Conservation (phyloP, 2,888 invertebrate species). For the Cremastinae sp. region DNA sequence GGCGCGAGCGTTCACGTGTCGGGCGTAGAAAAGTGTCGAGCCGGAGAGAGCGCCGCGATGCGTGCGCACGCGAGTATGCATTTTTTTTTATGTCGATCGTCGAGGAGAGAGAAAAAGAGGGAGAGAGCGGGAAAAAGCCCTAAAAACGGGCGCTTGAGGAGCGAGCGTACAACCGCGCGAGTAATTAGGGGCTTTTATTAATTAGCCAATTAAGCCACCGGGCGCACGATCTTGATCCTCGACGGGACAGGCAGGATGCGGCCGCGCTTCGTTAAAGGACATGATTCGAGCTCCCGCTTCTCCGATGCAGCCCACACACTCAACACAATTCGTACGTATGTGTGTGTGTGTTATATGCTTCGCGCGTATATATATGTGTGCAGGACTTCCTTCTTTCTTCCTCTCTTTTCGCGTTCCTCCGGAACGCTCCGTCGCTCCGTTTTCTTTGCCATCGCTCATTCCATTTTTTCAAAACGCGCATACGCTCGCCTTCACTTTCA, state of each 20-base stretch:
- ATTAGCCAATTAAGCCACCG: constrained; percentile 75
- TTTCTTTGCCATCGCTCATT: too few relatives aligned
- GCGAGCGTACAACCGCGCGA: constrained; percentile 58
- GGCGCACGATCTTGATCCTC: constrained; percentile 73
- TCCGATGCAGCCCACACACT: constrained; percentile 55
- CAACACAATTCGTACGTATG: too few relatives aligned
- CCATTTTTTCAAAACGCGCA: too few relatives aligned
- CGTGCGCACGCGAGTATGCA: constrained; percentile 15
- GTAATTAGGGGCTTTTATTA: constrained; percentile 77
- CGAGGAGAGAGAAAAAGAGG: constrained; percentile 18
- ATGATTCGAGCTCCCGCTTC: constrained; percentile 69
- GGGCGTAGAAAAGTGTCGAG: not conserved
- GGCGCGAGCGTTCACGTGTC: too few relatives aligned
- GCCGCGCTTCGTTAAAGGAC: constrained; percentile 74
- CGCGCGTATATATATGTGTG: too few relatives aligned
- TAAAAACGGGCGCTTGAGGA: constrained; percentile 66
- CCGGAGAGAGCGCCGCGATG: not conserved
- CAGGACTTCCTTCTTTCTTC: too few relatives aligned
- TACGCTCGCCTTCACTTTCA: too few relatives aligned
- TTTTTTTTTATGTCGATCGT: constrained; percentile 29
- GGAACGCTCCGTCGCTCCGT: too few relatives aligned
- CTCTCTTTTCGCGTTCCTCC: too few relatives aligned
- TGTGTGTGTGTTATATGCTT: too few relatives aligned
- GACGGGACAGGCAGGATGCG: constrained; percentile 67
- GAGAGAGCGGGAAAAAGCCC: constrained; percentile 63